Evolutionary conservation across 2,113 vertebrate species (phyloP).

Genomic region (Vulpes ferrilata): DNA sequence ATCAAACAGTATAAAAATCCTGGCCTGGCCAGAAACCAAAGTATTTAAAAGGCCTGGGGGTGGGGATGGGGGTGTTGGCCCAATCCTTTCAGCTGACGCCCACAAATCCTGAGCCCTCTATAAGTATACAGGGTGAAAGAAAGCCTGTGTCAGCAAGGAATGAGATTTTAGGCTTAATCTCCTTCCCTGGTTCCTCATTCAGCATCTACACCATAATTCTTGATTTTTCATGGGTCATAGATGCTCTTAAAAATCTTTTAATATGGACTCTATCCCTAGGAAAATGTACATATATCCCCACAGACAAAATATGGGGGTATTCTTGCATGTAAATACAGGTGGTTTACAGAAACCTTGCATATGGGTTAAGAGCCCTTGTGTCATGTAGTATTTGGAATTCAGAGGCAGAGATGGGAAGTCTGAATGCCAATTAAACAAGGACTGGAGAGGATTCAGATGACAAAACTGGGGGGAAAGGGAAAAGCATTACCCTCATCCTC

Average conservation of each 20-base stretch:
- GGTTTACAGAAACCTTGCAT: not conserved
- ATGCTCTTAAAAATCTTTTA: not conserved
- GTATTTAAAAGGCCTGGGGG: conserved; percentile 56
- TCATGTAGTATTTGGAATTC: not conserved
- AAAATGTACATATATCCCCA: not conserved
- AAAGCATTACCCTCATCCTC: conserved; percentile 92
- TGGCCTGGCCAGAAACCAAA: conserved; percentile 61
- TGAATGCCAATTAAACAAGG: not conserved
- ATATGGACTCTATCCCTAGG: not conserved
- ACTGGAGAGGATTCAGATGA: conserved; percentile 9
- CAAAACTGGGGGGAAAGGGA: not conserved
- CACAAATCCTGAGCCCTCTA: conserved; percentile 65
- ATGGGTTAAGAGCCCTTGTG: not conserved
- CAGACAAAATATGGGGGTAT: not conserved
- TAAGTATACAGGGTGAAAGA: conserved; percentile 66
- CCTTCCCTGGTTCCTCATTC: not conserved
- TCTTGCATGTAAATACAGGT: not conserved
- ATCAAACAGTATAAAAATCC: conserved; percentile 68
- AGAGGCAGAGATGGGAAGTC: not conserved
- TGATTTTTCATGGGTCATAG: conserved; percentile 28
- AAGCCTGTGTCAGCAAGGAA: conserved; percentile 67
- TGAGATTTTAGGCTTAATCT: conserved; percentile 59
- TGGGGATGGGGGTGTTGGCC: conserved; percentile 54
- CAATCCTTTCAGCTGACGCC: conserved; percentile 58
- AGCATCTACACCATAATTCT: conserved; percentile 24